Evolutionary conservation across 2,888 invertebrate species (phyloP), one percentile per base, ranked within the genome.

Genomic region (Habroteleia sp.): DNA sequence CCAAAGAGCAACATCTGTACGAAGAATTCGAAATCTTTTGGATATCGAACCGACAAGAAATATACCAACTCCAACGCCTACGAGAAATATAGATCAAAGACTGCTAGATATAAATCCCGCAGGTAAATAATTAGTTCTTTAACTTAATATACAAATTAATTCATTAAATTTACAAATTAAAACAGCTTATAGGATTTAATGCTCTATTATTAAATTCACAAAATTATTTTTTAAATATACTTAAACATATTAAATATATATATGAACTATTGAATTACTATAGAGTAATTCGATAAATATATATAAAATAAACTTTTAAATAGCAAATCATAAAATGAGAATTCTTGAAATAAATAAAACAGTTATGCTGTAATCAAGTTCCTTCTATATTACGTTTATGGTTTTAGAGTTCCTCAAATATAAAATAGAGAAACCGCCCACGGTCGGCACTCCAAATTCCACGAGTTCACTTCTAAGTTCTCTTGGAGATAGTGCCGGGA

Each of bases 51-150:
- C 81, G 29, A 89, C 90, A 6, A 84, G 89, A 76, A 87, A 84
- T 66, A 94, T 95, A 65, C 94, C 95, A 2, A 93, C 94, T 60
- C 94, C 95, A 8, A 93, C 95, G 50, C 91, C 95, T 84, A 94
- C 93, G 33, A 91, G 94, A 84, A 91, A 90, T 80, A 94, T 93
- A 88, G 90, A 84, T 82, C 89, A 89, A 82, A 90, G 93, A 83
- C 93, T 94, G 85, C 91, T 96, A 79, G 96, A 96, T 89, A 96
- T 96, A 81, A 96, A 96, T 91, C 95, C 96, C 83, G 96, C 95
- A 84, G 96, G 94, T 94, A 81, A 23, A 14, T 20, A 31, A 39
- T 1, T 1, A 35, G n/a, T n/a, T n/a, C 6, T 10, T 3, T 31
- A 10, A 31, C 31, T n/a, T n/a, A n/a, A n/a, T n/a, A n/a, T n/a